A percentile compares a stretch with the other conserved stretches of the same genome.
These are phyloP conservation scores for Galeruca laticollis DNA, from an alignment of 2,888 invertebrate species.

Conservation along the genomic window DNA sequence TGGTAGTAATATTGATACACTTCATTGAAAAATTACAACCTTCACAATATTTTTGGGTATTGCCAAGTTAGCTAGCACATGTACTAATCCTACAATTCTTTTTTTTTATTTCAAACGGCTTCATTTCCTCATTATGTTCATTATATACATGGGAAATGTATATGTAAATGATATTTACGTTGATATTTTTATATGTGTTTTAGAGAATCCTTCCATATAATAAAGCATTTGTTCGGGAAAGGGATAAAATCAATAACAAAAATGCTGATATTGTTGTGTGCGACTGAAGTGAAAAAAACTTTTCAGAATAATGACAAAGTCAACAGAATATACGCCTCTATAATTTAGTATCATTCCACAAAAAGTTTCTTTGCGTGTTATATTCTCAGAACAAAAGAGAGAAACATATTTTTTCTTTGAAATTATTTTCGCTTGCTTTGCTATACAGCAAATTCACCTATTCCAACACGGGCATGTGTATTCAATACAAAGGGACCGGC, in stretches of 20 bases:
- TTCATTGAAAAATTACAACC: too few relatives aligned
- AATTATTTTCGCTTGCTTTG: constrained; percentile 26
- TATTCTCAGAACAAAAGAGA: constrained; percentile 24
- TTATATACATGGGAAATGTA: too few relatives aligned
- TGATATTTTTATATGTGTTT: too few relatives aligned
- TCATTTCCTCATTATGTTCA: too few relatives aligned
- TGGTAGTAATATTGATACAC: too few relatives aligned
- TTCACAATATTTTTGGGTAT: too few relatives aligned
- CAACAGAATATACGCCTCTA: constrained; percentile 12
- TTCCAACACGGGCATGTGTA: constrained; percentile 13
- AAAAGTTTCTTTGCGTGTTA: constrained; percentile 26
- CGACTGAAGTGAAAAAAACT: constrained; percentile 6
- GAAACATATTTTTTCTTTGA: constrained; percentile 28
- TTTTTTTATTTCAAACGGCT: too few relatives aligned
- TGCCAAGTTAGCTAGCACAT: too few relatives aligned
- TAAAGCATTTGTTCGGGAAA: not conserved
- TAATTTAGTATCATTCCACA: constrained; percentile 29
- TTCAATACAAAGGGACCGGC: not conserved
- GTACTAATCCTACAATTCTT: too few relatives aligned
- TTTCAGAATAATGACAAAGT: constrained; percentile 21
- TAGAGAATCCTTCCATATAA: too few relatives aligned
- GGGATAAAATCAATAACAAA: not conserved
- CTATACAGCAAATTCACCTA: constrained; percentile 26
- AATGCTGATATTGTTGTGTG: not conserved
- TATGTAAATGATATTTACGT: too few relatives aligned